Evolutionary conservation across 2,113 vertebrate species (phyloP), one percentile per base, ranked within the genome.

Genomic region (Grammomys dolichurus): DNA sequence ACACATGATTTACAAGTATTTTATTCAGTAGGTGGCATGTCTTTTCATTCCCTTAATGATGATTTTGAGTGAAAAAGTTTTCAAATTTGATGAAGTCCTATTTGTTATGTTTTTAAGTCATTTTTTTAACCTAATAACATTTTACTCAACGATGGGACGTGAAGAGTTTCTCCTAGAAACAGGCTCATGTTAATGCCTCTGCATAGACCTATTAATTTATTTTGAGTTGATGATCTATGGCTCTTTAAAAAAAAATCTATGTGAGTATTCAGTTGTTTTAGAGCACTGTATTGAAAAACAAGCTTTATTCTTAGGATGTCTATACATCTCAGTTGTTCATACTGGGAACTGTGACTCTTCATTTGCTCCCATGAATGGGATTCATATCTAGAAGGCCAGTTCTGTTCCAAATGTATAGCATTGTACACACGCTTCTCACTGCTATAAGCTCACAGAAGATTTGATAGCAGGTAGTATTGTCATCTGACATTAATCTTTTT

Each of bases 191-290:
- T 81, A 65, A 17, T 51, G 93, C 9, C 81, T 88, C 28, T 26
- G 51, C n/a, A 48, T 69, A 77, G 24, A 54, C 72, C 28, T 88
- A 9, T 75, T 51, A 14, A 77, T 88, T 36, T 36, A 72, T 28
- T 92, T 96, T 65, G n/a, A n/a, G 40, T 89, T 94, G 28, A 70
- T 58, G n/a, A 6, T 33, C 48, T 81, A 70, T 46, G 63, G 72
- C 89, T 20, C 65, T 86, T 97, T 67, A 28, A 28, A 69, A 65
- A 65, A 92, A 96, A 89, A 92, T 75, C 87, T 33, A 94, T 2
- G 3, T 3, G 24, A 24, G 46, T 69, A 36, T 65, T 87, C 58
- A 90, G 22, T 16, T 60, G 4, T 69, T 91, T 7, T 75, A 63
- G 85, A 33, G 51, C 5, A 7, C 8, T 65, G 13, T 63, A 3